Conservation (phyloP, 2,797 vertebrate species). For the Halcyon chelicuti region DNA sequence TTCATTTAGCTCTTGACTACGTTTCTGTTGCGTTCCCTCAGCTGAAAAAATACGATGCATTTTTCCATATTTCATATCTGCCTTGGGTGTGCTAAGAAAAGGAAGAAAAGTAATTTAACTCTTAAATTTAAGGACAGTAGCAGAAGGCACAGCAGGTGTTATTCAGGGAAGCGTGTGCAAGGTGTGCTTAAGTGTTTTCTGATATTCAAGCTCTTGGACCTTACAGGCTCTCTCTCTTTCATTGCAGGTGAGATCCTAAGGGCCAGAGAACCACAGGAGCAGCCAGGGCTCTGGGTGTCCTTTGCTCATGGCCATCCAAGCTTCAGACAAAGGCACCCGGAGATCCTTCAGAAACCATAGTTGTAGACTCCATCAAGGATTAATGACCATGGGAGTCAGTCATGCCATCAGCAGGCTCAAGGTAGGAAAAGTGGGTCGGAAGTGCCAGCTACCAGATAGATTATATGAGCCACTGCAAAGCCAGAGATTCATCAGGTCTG, state of each 20-base stretch:
- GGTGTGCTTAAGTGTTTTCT: not conserved
- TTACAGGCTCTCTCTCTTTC: not conserved
- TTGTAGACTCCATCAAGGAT: not conserved
- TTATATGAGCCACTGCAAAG: not conserved
- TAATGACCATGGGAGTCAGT: not conserved
- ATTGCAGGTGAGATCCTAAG: not conserved
- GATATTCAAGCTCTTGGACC: not conserved
- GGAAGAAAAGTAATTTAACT: not conserved
- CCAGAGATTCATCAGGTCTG: not conserved
- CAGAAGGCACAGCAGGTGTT: not conserved
- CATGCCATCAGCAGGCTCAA: not conserved
- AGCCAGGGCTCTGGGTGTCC: not conserved
- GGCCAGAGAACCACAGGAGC: not conserved
- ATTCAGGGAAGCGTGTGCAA: not conserved
- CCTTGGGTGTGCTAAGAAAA: not conserved
- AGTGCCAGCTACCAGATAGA: not conserved
- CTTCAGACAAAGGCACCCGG: not conserved
- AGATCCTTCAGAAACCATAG: not conserved
- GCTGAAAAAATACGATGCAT: not conserved
- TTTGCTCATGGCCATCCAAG: not conserved
- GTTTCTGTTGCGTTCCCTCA: not conserved
- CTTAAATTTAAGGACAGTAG: not conserved
- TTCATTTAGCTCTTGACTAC: not conserved
- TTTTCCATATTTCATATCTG: not conserved
- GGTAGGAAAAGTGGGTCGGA: not conserved